Conservation (phyloP, 2,888 invertebrate genomes). For the Bruchidius siliquastri region DNA sequence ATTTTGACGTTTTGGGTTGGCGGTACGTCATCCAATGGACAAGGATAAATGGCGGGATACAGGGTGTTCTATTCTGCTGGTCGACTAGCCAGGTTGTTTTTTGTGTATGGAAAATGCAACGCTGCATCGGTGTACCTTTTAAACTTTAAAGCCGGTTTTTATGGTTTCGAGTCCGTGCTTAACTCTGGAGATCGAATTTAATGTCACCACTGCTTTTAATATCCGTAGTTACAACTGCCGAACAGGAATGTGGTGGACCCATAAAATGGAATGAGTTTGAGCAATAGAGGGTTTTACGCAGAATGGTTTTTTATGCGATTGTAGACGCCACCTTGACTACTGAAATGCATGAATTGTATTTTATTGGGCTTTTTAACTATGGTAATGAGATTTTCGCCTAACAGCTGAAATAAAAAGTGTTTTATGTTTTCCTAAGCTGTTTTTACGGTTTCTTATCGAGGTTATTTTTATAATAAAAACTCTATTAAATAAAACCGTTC, state of each 20-base stretch:
- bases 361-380: not conserved
- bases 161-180: not conserved
- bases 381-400: not conserved
- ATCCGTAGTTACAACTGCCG: not conserved
- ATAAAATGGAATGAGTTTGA: not conserved
- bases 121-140: not conserved
- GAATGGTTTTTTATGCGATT: not conserved
- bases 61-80: not conserved
- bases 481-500: not conserved
- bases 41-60: not conserved
- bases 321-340: not conserved
- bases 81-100: not conserved
- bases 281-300: not conserved
- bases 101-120: no score
- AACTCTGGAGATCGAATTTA: not conserved
- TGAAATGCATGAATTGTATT: not conserved
- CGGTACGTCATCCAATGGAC: not conserved
- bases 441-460: not conserved
- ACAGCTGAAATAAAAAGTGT: not conserved
- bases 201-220: not conserved
- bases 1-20: slow-evolving; percentile 37
- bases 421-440: not conserved
- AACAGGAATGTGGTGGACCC: not conserved
- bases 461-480: not conserved
- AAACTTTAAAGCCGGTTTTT: not conserved